Percentiles rank a stretch among this genome's conserved stretches.
Evolutionary conservation across 2,888 invertebrate genomes (phyloP).

Genomic region (Tryphoninae sp.): DNA sequence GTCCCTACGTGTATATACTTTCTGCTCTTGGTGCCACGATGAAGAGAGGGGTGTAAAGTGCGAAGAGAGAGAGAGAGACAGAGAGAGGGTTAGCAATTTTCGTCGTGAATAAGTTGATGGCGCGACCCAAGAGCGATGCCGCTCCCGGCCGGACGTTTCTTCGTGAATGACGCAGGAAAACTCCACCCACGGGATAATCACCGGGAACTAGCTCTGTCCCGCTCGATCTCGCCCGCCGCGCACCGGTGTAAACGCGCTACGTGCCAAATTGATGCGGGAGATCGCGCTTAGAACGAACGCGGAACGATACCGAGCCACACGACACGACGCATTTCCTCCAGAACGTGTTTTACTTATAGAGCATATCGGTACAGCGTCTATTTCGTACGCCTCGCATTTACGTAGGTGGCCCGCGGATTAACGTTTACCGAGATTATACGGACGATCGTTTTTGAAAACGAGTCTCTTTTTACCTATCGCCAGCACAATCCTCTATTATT

Average conservation of each 20-base stretch:
- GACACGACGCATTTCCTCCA: conserved; percentile 58
- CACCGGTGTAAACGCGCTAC: not conserved
- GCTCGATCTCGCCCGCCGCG: conserved; percentile 39
- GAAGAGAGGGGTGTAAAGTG: conserved; percentile 10
- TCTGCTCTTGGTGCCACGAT: conserved; percentile 1
- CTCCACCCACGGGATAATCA: conserved; percentile 64
- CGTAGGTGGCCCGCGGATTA: no score
- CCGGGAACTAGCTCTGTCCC: conserved; percentile 34
- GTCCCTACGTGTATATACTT: not conserved
- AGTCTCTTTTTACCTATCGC: no score
- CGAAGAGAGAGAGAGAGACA: conserved; percentile 20
- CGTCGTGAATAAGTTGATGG: conserved; percentile 24
- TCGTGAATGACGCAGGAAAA: conserved; percentile 56
- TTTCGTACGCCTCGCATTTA: no score
- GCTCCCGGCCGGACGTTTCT: conserved; percentile 49
- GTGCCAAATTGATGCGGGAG: conserved; percentile 62
- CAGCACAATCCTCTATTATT: no score
- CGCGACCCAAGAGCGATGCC: conserved; percentile 8
- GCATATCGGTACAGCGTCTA: no score
- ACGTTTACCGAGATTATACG: no score
- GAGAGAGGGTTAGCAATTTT: conserved; percentile 38
- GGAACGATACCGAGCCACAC: conserved; percentile 46
- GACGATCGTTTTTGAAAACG: no score
- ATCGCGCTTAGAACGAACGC: conserved; percentile 47
- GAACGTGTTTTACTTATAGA: not conserved